phyloP scores from a whole-genome alignment of 2,797 vertebrate species.

The Sphaeramia orbicularis region DNA sequence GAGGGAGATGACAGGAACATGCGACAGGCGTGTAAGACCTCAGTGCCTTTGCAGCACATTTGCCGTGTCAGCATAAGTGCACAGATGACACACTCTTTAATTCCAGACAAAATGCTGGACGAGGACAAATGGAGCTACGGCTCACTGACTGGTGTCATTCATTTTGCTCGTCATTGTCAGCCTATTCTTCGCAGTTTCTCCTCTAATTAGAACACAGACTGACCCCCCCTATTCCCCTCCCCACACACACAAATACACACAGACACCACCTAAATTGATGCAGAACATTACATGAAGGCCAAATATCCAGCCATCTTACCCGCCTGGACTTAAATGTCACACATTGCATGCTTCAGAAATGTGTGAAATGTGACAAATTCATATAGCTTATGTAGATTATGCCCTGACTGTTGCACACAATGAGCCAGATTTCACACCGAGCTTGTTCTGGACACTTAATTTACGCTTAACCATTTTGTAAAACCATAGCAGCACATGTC shows the following conservation, averaged over 20 bases:
- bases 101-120: slow-evolving; percentile 58
- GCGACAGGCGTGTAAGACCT: slow-evolving; percentile 50
- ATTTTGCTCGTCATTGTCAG: slow-evolving; percentile 67
- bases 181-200: slow-evolving; percentile 62
- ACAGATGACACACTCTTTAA: slow-evolving; percentile 65
- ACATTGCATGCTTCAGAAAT: slow-evolving; percentile 43
- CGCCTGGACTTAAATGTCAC: slow-evolving; percentile 66
- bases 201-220: slow-evolving; percentile 68
- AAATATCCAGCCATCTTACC: slow-evolving; percentile 70
- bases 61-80: slow-evolving; percentile 73
- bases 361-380: slow-evolving; percentile 40
- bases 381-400: slow-evolving; percentile 56
- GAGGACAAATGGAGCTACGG: slow-evolving; percentile 63
- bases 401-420: slow-evolving; percentile 40
- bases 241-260: slow-evolving; percentile 34
- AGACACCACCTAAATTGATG: slow-evolving; percentile 55
- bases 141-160: slow-evolving; percentile 65
- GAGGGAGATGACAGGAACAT: slow-evolving; percentile 51
- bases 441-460: slow-evolving; percentile 28
- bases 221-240: background rate
- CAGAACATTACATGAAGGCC: slow-evolving; percentile 75
- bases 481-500: slow-evolving; percentile 13
- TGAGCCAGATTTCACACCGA: slow-evolving; percentile 41
- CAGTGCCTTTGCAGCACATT: slow-evolving; percentile 42
- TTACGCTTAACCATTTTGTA: slow-evolving; percentile 27